Evolutionary conservation across 2,797 vertebrate species (phyloP), one percentile per base, ranked within the genome.

Genomic region (Typhlichthys subterraneus): DNA sequence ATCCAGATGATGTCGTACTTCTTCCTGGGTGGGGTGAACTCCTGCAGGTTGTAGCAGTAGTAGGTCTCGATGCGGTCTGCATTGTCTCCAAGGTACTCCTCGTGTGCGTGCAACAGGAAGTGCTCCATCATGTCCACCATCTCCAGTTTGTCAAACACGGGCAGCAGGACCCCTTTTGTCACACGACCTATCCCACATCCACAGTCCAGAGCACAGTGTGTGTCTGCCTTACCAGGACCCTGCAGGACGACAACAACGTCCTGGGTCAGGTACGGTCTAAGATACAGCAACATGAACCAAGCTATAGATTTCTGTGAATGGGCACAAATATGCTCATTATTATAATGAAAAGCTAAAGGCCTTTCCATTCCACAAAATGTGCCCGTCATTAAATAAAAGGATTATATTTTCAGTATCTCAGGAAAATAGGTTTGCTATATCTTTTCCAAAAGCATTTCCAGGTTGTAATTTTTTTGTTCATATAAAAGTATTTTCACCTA

Each of bases 1-100:
- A 99, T 97, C 97, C 97, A 98, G 90, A 98, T 92, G 81, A 96
- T 93, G 11, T 99, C 96, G 0, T 99, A 98, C 87, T 94, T 95
- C 45, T 87, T 86, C 0, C 80, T 59, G 0, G 86, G 76, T 0
- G 95, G 95, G 0, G 86, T 96, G 76, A 98, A 95, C 49, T 98
- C 95, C 75, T 98, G 96, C 68, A 99, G 92, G 79, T 92, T 90
- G 85, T 89, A 94, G 85, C 97, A 97, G 88, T 95, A 95, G 83
- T 95, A 97, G 10, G 88, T 94, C 75, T 97, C 92, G 0, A 97
- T 93, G 57, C 93, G 93, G 82, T 95, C 92, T 0, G 91, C 94
- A 17, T 89, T 88, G 0, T 85, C 87, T 1, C 92, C 93, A 13
- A 99, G 87, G 81, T 98, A 99, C 84, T 91, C 93, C 82, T 94